These are phyloP conservation scores for Mesorhabditis spiculigera DNA, from an alignment of 2,888 invertebrate species.

Conservation along the genomic window DNA sequence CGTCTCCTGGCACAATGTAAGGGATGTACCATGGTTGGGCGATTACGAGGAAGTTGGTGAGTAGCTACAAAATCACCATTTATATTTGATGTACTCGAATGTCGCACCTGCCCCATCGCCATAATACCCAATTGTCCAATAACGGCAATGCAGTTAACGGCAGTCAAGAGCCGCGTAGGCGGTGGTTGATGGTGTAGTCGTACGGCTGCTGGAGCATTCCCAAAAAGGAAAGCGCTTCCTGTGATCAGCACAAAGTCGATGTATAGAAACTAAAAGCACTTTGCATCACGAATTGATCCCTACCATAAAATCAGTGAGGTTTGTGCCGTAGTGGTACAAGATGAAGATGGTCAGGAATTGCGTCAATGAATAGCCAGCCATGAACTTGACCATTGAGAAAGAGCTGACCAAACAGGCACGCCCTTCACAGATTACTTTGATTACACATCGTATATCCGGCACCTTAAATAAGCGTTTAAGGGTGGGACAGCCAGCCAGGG, in stretches of 20 bases:
- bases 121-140: constrained; percentile 70
- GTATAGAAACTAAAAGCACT: constrained; percentile 64
- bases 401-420: constrained; percentile 89
- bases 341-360: constrained; percentile 70
- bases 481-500: too few relatives aligned
- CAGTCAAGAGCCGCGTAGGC: constrained; percentile 66
- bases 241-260: constrained; percentile 65
- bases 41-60: constrained; percentile 45
- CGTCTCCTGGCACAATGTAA: constrained; percentile 60
- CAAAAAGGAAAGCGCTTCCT: constrained; percentile 60
- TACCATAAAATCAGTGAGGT: constrained; percentile 53
- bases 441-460: constrained; percentile 56
- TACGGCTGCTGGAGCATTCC: constrained; percentile 50
- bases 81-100: background rate
- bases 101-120: constrained; percentile 67
- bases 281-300: constrained; percentile 68
- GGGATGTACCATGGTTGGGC: constrained; percentile 54
- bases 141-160: constrained; percentile 71
- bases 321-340: constrained; percentile 61
- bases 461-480: constrained; percentile 14
- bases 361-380: constrained; percentile 83
- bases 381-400: constrained; percentile 96
- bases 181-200: constrained; percentile 46
- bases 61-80: constrained; percentile 29
- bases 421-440: constrained; percentile 62